Conservation (phyloP, 2,888 invertebrate species). For the Uropetala carovei region DNA sequence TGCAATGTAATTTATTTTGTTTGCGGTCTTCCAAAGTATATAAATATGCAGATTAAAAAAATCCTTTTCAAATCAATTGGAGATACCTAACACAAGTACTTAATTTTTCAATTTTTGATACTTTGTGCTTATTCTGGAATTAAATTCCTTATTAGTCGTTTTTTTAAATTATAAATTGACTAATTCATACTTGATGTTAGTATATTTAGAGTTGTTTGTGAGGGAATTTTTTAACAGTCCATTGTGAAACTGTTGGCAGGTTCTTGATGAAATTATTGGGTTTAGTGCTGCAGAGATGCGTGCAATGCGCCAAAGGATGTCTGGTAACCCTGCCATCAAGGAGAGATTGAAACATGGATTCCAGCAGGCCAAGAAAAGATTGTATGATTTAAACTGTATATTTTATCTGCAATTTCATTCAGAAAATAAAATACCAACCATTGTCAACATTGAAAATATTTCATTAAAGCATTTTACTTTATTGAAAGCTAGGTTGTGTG, state of each 20-base stretch:
- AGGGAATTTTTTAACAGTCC: too few relatives aligned
- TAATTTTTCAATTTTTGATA: too few relatives aligned
- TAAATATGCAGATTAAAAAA: too few relatives aligned
- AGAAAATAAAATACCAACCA: background rate
- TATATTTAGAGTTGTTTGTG: too few relatives aligned
- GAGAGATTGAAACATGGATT: constrained; percentile 34
- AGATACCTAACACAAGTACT: too few relatives aligned
- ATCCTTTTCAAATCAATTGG: too few relatives aligned
- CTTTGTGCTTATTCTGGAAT: too few relatives aligned
- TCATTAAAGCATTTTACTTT: constrained; percentile 39
- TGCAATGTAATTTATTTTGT: too few relatives aligned
- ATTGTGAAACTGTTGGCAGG: constrained; percentile 68
- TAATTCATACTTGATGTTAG: too few relatives aligned
- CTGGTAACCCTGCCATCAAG: constrained; percentile 46
- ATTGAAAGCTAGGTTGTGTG: background rate
- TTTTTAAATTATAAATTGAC: too few relatives aligned
- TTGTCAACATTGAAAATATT: background rate
- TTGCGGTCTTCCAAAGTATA: too few relatives aligned
- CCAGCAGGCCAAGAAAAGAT: constrained; percentile 41
- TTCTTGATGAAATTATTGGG: constrained; percentile 77
- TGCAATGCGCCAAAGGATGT: constrained; percentile 74
- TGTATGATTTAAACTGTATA: constrained; percentile 50
- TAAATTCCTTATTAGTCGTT: too few relatives aligned
- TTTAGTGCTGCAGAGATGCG: constrained; percentile 76
- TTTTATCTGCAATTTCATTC: background rate